phyloP scores from a whole-genome alignment of 2,113 vertebrate genomes.

The Ceyx margarethae region DNA sequence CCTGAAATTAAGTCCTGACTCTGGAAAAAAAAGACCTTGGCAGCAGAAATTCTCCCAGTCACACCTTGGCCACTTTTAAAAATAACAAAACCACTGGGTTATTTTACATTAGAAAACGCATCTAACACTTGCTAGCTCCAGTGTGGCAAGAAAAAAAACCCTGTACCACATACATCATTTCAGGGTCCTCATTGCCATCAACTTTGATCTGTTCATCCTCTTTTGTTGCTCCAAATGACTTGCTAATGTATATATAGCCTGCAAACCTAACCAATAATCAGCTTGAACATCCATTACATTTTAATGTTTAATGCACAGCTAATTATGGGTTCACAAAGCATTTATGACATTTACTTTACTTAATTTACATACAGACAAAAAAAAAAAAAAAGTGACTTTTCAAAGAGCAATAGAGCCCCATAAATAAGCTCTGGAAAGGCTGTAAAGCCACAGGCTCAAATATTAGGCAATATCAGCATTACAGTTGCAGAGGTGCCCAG shows the following conservation, averaged over 20 bases:
- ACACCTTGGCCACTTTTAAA: background rate
- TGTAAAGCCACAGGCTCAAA: background rate
- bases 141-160: background rate
- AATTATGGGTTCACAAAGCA: constrained; percentile 13
- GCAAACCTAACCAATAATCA: background rate
- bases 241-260: background rate
- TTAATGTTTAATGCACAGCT: background rate
- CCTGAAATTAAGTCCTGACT: background rate
- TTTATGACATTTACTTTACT: constrained; percentile 42
- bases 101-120: background rate
- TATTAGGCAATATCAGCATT: background rate
- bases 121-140: background rate
- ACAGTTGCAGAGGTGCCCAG: background rate
- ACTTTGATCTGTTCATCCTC: background rate
- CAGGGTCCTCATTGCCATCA: background rate
- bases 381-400: background rate
- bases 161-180: background rate
- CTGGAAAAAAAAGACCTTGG: background rate
- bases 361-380: background rate
- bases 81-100: background rate
- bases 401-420: background rate
- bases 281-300: background rate
- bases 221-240: background rate
- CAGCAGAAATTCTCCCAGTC: background rate
- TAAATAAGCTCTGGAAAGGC: background rate